Evolutionary conservation across 1,140 invertebrate genomes (phyloP).

Genomic region (Drosophila punjabiensis): DNA sequence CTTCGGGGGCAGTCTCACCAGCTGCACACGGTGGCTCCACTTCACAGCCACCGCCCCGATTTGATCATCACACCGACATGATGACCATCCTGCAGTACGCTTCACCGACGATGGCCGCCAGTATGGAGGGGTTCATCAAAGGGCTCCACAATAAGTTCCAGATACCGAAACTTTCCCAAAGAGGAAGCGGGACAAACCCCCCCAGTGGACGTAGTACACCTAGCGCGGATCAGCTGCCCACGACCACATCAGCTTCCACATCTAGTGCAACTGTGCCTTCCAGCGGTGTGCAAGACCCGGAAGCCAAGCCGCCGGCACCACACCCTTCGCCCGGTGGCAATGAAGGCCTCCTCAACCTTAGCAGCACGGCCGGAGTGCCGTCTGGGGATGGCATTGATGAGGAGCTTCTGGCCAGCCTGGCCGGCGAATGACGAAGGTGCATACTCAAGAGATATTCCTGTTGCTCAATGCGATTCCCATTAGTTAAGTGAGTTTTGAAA

Average conservation of each 20-base stretch:
- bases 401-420: conserved; percentile 70
- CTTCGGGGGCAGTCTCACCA: conserved; percentile 58
- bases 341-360: conserved; percentile 47
- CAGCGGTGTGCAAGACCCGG: conserved; percentile 2
- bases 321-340: conserved; percentile 18
- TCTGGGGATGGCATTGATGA: conserved; percentile 68
- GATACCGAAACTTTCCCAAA: conserved; percentile 91
- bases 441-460: conserved; percentile 31
- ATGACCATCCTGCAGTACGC: conserved; percentile 83
- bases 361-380: conserved; percentile 10
- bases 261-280: conserved; percentile 13
- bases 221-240: conserved; percentile 4
- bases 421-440: conserved; percentile 59
- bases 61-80: conserved; percentile 80
- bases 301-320: conserved; percentile 23
- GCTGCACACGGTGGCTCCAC: conserved; percentile 61
- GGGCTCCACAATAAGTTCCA: conserved; percentile 94
- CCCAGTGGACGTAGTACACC: conserved; percentile 33
- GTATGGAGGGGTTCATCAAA: conserved; percentile 90
- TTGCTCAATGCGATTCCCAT: conserved; percentile 41
- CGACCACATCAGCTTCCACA: conserved; percentile 9
- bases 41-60: conserved; percentile 65
- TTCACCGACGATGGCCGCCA: conserved; percentile 82
- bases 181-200: conserved; percentile 23
- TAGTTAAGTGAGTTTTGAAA: conserved; percentile 15